Base-by-base conservation (phyloP, 2,113 vertebrate genomes). In the Pangasianodon hypophthalmus region DNA sequence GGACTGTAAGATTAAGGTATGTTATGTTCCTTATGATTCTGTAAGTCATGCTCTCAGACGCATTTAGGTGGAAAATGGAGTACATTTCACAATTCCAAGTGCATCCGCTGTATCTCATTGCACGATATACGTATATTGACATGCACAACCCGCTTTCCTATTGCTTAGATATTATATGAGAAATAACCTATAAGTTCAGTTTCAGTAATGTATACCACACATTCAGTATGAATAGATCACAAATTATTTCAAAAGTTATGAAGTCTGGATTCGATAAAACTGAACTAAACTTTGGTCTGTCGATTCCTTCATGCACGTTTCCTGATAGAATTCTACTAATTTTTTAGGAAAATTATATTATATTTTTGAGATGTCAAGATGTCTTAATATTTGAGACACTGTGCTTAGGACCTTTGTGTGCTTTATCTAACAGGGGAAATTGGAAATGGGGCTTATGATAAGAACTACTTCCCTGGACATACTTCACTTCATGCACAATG, bases 1-100 rank as follows among this genome's bases (percentile, higher is more conserved):
- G 98, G 98, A 99, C 94, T 99, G 98, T 94, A 99, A 99, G 94
- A 99, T 99, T 93, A 99, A 99, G 97, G 98, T 99, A 93, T 94
- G 94, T 90, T 92, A 82, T 64, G n/a, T 91, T 14, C 18, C 50
- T 26, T 41, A 26, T 3, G 3, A 21, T 67, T 18, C 26, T 41
- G 10, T 29, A 62, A 62, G 54, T 79, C 21, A 5, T 21, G 62
- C 2, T 2, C 58, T 21, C 46, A 48, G 24, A 32, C 41, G 81
- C 29, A 8, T 71, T 29, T 3, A 6, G 37, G 52, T 87, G 52
- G 21, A n/a, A 77, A 58, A 58, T 44, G 46, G 24, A 46, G 85
- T 21, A 37, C 4, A 10, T 37, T 73, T 73, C 26, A 21, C 84
- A 86, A 24, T 60, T 41, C 18, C 29, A 4, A 24, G 37, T 18